Evolutionary conservation across 2,797 vertebrate genomes (phyloP).

Genomic region (Siniperca scherzeri): DNA sequence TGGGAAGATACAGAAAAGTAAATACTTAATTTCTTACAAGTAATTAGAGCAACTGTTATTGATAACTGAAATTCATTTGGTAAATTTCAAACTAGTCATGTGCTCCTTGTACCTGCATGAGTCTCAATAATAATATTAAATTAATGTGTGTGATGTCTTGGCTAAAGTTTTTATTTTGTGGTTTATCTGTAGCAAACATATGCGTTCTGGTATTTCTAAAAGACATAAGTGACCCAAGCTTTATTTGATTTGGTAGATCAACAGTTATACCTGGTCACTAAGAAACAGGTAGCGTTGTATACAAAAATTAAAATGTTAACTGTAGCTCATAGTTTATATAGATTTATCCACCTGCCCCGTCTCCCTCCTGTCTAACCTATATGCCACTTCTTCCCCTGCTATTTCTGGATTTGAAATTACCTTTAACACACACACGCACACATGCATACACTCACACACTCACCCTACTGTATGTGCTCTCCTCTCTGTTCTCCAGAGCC

Average conservation of each 20-base stretch:
- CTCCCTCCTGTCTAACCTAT: slow-evolving; percentile 16
- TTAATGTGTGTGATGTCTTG: not conserved
- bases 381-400: slow-evolving; percentile 31
- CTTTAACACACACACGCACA: slow-evolving; percentile 37
- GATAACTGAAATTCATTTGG: not conserved
- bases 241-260: slow-evolving; percentile 1
- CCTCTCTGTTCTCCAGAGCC: slow-evolving; percentile 89
- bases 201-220: not conserved
- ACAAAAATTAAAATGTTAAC: not conserved
- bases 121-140: not conserved
- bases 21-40: not conserved
- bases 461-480: slow-evolving; percentile 65
- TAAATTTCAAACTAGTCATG: not conserved
- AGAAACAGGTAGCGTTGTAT: not conserved
- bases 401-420: slow-evolving; percentile 54
- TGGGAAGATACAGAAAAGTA: not conserved
- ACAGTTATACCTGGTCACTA: not conserved
- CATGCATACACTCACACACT: slow-evolving; percentile 45
- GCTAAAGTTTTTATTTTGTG: not conserved
- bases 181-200: not conserved
- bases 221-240: not conserved
- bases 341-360: slow-evolving; percentile 3
- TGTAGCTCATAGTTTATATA: not conserved
- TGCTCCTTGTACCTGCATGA: not conserved
- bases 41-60: not conserved